phyloP scores from a whole-genome alignment of 2,113 vertebrate species.

The Heteronetta atricapilla region DNA sequence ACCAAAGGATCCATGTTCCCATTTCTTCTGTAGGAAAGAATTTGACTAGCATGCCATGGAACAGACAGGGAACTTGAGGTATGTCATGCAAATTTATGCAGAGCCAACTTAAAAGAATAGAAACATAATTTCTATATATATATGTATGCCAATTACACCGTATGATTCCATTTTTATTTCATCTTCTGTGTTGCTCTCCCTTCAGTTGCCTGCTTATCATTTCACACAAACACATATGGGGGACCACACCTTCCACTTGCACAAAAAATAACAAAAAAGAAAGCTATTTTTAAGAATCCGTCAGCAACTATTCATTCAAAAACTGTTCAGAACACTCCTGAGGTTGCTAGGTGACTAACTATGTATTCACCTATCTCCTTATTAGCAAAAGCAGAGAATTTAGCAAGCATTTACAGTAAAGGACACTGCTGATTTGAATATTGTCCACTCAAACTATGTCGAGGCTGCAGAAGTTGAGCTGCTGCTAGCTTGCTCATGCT shows the following conservation, averaged over 20 bases:
- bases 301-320: constrained; percentile 18
- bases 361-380: neutral
- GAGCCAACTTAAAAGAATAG: constrained; percentile 57
- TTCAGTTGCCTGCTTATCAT: constrained; percentile 30
- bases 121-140: constrained; percentile 55
- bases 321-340: neutral
- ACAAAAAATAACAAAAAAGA: constrained; percentile 24
- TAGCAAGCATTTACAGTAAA: neutral
- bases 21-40: constrained; percentile 35
- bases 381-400: neutral
- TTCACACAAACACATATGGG: constrained; percentile 42
- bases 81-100: constrained; percentile 57
- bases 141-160: constrained; percentile 20
- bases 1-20: neutral
- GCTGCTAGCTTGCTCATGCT: neutral
- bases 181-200: neutral
- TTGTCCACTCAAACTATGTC: neutral
- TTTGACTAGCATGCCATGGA: neutral
- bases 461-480: neutral
- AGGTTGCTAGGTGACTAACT: constrained; percentile 40
- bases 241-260: constrained; percentile 36
- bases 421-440: neutral
- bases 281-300: neutral
- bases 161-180: constrained; percentile 54
- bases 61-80: constrained; percentile 30